Evolutionary conservation across 1,140 invertebrate genomes (phyloP).

Genomic region (Glomeris maerens): DNA sequence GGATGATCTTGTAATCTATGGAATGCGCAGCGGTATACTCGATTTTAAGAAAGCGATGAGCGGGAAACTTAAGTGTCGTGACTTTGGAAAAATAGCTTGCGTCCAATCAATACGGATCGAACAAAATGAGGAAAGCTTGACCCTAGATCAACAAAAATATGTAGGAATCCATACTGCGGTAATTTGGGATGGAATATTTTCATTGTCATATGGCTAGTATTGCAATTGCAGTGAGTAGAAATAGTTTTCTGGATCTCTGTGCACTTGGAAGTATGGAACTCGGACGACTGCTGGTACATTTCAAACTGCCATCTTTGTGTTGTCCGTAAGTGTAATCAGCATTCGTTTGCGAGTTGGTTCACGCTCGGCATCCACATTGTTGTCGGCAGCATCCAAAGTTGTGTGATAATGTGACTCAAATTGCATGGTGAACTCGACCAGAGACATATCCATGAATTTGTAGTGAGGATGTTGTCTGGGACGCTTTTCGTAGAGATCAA

Average conservation of each 20-base stretch:
- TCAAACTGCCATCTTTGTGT: conserved; percentile 3
- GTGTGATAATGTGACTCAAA: no score
- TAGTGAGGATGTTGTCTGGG: no score
- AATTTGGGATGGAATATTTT: conserved; percentile 2
- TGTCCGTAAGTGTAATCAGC: background rate
- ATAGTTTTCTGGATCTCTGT: conserved; percentile 12
- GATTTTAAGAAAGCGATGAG: background rate
- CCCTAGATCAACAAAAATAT: background rate
- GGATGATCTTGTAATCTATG: background rate
- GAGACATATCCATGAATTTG: no score
- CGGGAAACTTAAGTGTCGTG: background rate
- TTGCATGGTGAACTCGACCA: no score
- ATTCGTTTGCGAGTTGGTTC: background rate
- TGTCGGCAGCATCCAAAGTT: no score
- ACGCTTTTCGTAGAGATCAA: no score
- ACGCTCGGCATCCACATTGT: background rate
- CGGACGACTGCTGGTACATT: conserved; percentile 5
- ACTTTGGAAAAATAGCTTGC: background rate
- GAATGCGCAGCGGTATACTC: background rate
- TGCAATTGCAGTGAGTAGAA: conserved; percentile 15
- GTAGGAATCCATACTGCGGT: background rate
- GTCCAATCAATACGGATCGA: background rate
- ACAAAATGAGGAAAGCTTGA: background rate
- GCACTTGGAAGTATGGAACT: background rate
- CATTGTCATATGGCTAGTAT: conserved; percentile 10